Evolutionary conservation across 2,888 invertebrate species (phyloP).

Genomic region (Adelognathus sp.): DNA sequence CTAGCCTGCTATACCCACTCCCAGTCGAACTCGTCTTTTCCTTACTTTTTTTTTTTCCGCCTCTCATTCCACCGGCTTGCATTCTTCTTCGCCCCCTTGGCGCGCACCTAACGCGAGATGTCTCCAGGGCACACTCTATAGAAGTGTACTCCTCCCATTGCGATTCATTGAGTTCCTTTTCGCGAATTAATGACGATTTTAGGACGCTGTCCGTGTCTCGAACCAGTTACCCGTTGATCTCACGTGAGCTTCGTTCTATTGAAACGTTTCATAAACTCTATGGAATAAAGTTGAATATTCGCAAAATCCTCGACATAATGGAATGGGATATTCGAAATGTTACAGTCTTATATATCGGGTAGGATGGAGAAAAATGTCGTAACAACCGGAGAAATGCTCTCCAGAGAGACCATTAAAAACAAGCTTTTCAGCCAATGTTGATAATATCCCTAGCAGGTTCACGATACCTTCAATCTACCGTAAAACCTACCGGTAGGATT

Average conservation of each 20-base stretch:
- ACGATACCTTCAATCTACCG: too few relatives aligned
- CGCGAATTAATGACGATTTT: slow-evolving; percentile 25
- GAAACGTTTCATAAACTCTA: too few relatives aligned
- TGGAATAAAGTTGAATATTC: too few relatives aligned
- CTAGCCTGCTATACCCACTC: slow-evolving; percentile 34
- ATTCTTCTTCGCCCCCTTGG: slow-evolving; percentile 37
- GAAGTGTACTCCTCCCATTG: slow-evolving; percentile 29
- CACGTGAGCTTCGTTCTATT: background rate
- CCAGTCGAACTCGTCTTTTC: slow-evolving; percentile 8
- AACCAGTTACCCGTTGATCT: background rate
- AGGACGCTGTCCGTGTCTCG: background rate
- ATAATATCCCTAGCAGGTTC: too few relatives aligned
- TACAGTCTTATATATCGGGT: too few relatives aligned
- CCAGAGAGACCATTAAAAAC: too few relatives aligned
- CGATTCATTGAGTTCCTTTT: slow-evolving; percentile 31
- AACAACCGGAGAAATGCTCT: too few relatives aligned
- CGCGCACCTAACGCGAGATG: slow-evolving; percentile 1
- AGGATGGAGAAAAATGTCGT: too few relatives aligned
- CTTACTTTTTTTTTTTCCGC: background rate
- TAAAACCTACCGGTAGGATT: too few relatives aligned
- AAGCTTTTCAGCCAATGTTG: too few relatives aligned
- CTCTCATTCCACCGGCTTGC: slow-evolving; percentile 2
- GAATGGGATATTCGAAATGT: too few relatives aligned
- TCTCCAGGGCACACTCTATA: slow-evolving; percentile 45
- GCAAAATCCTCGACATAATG: too few relatives aligned